Percentiles rank a stretch among this genome's conserved stretches.
phyloP scores from a whole-genome alignment of 1,140 invertebrate species.

The Drosophila orena region DNA sequence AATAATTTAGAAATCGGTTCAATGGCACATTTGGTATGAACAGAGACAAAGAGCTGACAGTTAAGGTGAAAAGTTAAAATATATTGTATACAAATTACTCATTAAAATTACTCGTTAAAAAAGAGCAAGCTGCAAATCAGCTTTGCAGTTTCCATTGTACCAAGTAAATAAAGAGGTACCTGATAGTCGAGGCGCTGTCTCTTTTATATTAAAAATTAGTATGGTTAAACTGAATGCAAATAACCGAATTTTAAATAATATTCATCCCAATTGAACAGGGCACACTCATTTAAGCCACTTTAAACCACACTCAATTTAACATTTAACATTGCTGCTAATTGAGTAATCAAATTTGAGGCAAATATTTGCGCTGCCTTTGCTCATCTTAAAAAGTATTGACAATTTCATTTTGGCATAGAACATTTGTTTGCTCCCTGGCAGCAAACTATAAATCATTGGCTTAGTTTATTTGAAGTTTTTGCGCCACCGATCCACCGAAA shows the following conservation, averaged over 20 bases:
- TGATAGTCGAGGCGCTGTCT: no score
- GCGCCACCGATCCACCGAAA: constrained; percentile 7
- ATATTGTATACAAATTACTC: no score
- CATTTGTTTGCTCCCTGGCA: constrained; percentile 24
- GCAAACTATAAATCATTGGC: constrained; percentile 68
- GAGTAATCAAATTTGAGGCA: constrained; percentile 37
- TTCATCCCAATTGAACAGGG: background rate
- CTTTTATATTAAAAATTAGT: no score
- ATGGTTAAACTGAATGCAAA: no score
- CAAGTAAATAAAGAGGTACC: no score
- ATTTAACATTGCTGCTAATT: constrained; percentile 33
- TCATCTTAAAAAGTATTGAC: constrained; percentile 55
- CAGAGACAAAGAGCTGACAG: background rate
- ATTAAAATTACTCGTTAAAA: no score
- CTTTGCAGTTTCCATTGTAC: no score
- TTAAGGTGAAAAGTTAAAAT: background rate
- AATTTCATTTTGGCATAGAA: constrained; percentile 43
- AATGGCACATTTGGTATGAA: background rate
- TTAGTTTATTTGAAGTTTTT: constrained; percentile 54
- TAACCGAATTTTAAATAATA: no score
- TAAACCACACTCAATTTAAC: constrained; percentile 7
- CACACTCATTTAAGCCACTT: background rate
- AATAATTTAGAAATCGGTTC: background rate
- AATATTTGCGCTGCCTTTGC: constrained; percentile 26
- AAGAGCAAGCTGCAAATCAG: no score